These are phyloP conservation scores for Pomatorhinus ruficollis DNA, from an alignment of 2,113 vertebrate species.

Conservation along the genomic window DNA sequence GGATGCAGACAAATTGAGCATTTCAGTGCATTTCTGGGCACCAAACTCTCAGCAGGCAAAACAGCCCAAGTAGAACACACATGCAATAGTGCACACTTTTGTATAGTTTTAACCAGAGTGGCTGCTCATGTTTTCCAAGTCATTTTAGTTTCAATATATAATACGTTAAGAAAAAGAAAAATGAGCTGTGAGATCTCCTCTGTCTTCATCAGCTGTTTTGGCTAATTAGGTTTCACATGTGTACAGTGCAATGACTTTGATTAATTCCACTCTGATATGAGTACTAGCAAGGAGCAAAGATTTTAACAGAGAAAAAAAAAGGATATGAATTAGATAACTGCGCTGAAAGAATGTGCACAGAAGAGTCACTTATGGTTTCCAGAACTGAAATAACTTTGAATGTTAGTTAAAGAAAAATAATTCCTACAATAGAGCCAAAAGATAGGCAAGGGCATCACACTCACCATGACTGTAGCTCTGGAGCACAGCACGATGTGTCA, in stretches of 20 bases:
- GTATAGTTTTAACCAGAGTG: neutral
- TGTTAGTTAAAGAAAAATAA: neutral
- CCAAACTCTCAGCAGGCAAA: neutral
- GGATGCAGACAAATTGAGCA: neutral
- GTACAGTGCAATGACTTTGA: neutral
- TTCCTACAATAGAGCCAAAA: neutral
- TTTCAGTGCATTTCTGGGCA: neutral
- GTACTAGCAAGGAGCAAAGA: neutral
- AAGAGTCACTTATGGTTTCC: neutral
- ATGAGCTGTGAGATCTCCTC: neutral
- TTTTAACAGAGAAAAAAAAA: neutral
- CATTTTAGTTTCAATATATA: neutral
- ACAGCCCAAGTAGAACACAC: neutral
- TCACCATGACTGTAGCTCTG: neutral
- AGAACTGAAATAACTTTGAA: neutral
- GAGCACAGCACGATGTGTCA: neutral
- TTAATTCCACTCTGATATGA: neutral
- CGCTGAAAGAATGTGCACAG: neutral
- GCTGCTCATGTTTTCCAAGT: neutral
- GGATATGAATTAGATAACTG: neutral
- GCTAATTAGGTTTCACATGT: neutral
- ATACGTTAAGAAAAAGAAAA: slow-evolving; percentile 10
- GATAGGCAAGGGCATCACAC: neutral
- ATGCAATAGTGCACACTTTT: neutral
- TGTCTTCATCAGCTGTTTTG: slow-evolving; percentile 23